Conservation (phyloP, 2,113 vertebrate species). For the Prionailurus bengalensis region DNA sequence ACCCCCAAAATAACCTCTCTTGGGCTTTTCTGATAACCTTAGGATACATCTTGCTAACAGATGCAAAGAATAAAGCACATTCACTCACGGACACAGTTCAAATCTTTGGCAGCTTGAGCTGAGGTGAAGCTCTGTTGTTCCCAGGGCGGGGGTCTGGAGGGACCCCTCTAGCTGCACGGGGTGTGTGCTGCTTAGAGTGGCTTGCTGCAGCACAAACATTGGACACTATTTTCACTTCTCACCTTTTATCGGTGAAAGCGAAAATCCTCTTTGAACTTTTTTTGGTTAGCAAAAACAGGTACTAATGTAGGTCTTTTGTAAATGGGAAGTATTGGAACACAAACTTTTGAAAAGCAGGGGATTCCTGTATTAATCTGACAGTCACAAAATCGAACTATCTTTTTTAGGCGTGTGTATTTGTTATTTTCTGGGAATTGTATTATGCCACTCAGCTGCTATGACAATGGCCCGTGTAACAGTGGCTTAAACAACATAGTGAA, state of each 20-base stretch:
- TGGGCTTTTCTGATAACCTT: background rate
- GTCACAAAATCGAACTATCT: background rate
- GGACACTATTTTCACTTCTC: background rate
- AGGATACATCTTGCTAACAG: background rate
- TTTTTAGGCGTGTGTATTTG: background rate
- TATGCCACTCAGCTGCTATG: background rate
- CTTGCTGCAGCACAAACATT: background rate
- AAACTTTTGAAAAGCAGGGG: background rate
- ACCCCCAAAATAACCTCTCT: background rate
- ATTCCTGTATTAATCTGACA: background rate
- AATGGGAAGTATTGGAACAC: background rate
- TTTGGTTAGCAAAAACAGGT: background rate
- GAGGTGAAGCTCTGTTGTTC: background rate
- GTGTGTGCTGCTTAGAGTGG: background rate
- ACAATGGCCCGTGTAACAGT: background rate
- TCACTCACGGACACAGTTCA: background rate
- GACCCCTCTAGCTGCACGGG: background rate
- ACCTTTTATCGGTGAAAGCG: background rate
- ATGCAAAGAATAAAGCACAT: background rate
- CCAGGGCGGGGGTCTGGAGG: background rate
- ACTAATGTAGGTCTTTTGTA: background rate
- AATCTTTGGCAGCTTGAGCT: background rate
- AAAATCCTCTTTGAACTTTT: background rate
- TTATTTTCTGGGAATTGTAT: background rate
- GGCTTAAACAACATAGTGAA: background rate